Evolutionary conservation across 2,113 vertebrate genomes (phyloP), one percentile per base, ranked within the genome.

Genomic region (Brachypodius melanocephalos): DNA sequence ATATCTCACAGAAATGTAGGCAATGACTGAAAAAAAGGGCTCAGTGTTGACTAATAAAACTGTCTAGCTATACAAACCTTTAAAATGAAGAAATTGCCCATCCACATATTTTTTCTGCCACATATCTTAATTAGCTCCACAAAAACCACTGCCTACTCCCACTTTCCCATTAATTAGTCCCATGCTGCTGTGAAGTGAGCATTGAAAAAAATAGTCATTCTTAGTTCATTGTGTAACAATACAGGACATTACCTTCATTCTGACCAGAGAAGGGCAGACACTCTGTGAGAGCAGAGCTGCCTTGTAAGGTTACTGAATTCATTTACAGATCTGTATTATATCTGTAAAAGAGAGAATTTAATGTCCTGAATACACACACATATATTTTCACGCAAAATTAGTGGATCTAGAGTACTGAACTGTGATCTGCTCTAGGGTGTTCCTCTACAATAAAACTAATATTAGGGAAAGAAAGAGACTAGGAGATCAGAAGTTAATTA

Each of bases 1-100:
- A 6, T 85, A 62, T 90, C 78, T 93, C 82, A 66, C 82, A 83
- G 69, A 90, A 93, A 66, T 46, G 18, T 83, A 73, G 79, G 63
- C 5, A 2, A 32, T 55, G 69, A 65, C 67, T 77, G 8, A 46
- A 91, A 85, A 73, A 80, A 80, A 46, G 28, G n/a, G 22, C 8
- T 0, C 49, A 77, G 45, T 54, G 76, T 93, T 85, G 90, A 68
- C 90, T 88, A 90, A 79, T 94, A 91, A 90, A 97, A 81, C 73
- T 80, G 59, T 88, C 78, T 79, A 86, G 40, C 78, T 89, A 28
- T 59, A 92, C 25, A 81, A 83, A 94, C 74, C 71, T 88, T 80
- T 93, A 91, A 94, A 93, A 96, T 76, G 26, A 92, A 90, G 68
- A 95, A 90, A 84, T 92, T 95, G 71, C 58, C 87, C 88, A 83